Conservation (phyloP, 2,113 vertebrate genomes). For the Rana temporaria region DNA sequence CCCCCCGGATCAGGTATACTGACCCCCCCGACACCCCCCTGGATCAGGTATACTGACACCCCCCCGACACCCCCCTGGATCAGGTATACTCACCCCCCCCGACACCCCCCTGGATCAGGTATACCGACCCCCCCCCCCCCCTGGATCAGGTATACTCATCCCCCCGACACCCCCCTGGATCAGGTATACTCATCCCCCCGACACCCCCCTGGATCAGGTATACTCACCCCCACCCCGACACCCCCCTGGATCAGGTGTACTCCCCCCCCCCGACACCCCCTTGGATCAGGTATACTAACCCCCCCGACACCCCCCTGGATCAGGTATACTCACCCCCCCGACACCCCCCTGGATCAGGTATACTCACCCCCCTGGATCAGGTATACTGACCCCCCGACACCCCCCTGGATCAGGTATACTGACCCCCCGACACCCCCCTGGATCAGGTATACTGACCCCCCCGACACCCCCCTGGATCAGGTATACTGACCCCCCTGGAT, state of each 20-base stretch:
- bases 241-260: constrained; percentile 82
- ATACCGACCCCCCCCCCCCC: constrained; percentile 76
- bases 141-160: constrained; percentile 83
- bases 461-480: constrained; percentile 80
- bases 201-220: constrained; percentile 83
- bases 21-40: constrained; percentile 72
- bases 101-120: too few relatives aligned
- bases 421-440: constrained; percentile 71
- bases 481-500: too few relatives aligned
- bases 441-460: constrained; percentile 84
- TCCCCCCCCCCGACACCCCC: constrained; percentile 69
- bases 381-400: constrained; percentile 75
- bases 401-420: constrained; percentile 81
- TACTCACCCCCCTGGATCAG: constrained; percentile 77
- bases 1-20: constrained; percentile 81
- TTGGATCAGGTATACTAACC: constrained; percentile 82
- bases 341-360: constrained; percentile 83
- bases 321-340: constrained; percentile 82
- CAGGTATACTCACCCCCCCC: constrained; percentile 84
- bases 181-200: constrained; percentile 82
- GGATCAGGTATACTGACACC: constrained; percentile 83
- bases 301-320: constrained; percentile 75
- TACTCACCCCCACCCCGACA: constrained; percentile 62
- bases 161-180: constrained; percentile 75
- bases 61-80: constrained; percentile 75